These are phyloP conservation scores for Acanthoscelides obtectus DNA, from an alignment of 2,888 invertebrate genomes.

Conservation along the genomic window DNA sequence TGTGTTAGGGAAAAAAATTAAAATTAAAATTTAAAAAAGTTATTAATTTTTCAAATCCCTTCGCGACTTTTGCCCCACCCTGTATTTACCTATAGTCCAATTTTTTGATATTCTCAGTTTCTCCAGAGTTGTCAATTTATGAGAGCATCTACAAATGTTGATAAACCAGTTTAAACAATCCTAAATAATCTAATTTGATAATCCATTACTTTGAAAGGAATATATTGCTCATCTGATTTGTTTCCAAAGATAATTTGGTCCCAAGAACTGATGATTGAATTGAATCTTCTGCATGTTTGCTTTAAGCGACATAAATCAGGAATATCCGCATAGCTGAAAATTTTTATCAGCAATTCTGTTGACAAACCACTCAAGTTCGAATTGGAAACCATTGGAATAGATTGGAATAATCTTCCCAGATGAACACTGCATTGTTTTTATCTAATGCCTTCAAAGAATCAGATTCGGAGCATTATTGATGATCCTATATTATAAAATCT, in stretches of 20 bases:
- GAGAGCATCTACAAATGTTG: slow-evolving; percentile 20
- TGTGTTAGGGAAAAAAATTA: no score
- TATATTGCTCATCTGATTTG: slow-evolving; percentile 23
- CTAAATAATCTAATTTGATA: neutral
- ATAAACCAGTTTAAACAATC: neutral
- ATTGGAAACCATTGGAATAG: neutral
- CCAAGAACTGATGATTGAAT: slow-evolving; percentile 44
- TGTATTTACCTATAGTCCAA: slow-evolving; percentile 55
- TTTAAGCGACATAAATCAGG: slow-evolving; percentile 50
- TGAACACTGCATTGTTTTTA: neutral
- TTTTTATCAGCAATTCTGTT: slow-evolving; percentile 49
- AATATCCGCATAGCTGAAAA: slow-evolving; percentile 52
- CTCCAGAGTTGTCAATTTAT: slow-evolving; percentile 12
- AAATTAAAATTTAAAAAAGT: no score
- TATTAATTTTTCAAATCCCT: no score
- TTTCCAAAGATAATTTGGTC: slow-evolving; percentile 23
- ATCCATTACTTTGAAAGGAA: slow-evolving; percentile 21
- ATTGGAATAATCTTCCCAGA: neutral
- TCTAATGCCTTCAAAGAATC: no score
- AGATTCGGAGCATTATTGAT: no score
- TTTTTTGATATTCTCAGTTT: slow-evolving; percentile 45
- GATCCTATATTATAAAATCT: no score
- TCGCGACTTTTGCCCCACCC: no score
- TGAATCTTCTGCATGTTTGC: slow-evolving; percentile 48
- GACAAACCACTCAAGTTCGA: slow-evolving; percentile 32